Evolutionary conservation across 2,797 vertebrate genomes (phyloP).

Genomic region (Liparis tanakae): DNA sequence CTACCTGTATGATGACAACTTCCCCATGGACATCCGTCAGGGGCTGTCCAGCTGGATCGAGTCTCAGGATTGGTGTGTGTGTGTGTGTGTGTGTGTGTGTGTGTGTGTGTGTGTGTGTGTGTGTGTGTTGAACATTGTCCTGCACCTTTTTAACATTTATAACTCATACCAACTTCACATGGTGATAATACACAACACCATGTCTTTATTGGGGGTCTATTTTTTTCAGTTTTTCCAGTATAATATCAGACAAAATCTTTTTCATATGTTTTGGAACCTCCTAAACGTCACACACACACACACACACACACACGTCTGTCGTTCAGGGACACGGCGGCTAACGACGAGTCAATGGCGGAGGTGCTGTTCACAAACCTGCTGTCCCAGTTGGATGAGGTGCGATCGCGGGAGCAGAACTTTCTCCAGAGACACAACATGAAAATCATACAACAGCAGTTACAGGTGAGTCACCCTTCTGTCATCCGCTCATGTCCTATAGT

Average conservation of each 20-base stretch:
- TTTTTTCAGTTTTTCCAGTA: neutral
- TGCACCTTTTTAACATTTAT: too few species aligned
- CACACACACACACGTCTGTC: constrained; percentile 9
- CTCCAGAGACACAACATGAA: constrained; percentile 96
- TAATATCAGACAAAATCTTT: neutral
- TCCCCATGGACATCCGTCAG: constrained; percentile 97
- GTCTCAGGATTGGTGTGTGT: constrained; percentile 92
- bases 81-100: too few species aligned
- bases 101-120: too few species aligned
- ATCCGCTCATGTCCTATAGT: neutral
- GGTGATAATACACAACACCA: neutral
- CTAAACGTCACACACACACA: neutral
- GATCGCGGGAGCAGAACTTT: constrained; percentile 92
- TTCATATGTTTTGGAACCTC: neutral
- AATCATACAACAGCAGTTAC: constrained; percentile 92
- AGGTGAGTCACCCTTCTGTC: constrained; percentile 78
- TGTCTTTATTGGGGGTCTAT: too few species aligned
- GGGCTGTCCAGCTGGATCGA: constrained; percentile 95
- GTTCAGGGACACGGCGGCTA: constrained; percentile 91
- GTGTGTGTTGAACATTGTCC: too few species aligned
- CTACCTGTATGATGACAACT: constrained; percentile 95
- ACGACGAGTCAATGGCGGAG: constrained; percentile 90
- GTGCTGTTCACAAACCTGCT: constrained; percentile 90
- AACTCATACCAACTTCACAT: neutral
- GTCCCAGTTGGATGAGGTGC: constrained; percentile 91